A percentile compares a stretch with the other conserved stretches of the same genome.
Conservation (phyloP, 2,113 vertebrate species). For the Motacilla tschutschensis region DNA sequence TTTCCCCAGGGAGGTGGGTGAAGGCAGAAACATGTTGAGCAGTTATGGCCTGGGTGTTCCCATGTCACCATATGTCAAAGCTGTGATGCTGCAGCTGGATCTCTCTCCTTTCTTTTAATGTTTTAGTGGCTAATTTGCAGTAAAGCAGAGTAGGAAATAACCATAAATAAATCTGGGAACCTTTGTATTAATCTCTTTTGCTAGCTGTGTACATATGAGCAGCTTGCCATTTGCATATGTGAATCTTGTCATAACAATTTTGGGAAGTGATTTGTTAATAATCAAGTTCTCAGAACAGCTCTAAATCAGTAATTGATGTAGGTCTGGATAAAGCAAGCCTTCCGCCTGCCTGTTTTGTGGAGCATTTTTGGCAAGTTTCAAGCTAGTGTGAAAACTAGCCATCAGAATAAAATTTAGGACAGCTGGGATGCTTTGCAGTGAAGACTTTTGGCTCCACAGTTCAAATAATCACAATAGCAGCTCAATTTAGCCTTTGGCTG, state of each 20-base stretch:
- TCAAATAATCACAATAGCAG: constrained; percentile 82
- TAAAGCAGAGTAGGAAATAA: constrained; percentile 58
- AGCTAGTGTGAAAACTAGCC: constrained; percentile 78
- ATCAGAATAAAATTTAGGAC: constrained; percentile 83
- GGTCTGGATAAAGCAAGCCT: constrained; percentile 66
- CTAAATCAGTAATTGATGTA: constrained; percentile 76
- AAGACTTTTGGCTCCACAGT: constrained; percentile 80
- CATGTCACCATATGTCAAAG: neutral
- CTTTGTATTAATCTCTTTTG: constrained; percentile 65
- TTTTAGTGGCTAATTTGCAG: constrained; percentile 46
- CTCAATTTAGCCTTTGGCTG: constrained; percentile 83
- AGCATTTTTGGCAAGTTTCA: constrained; percentile 70
- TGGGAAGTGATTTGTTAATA: constrained; percentile 79
- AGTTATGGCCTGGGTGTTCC: neutral
- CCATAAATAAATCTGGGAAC: constrained; percentile 58
- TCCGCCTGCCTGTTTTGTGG: constrained; percentile 69
- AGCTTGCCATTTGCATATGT: constrained; percentile 73
- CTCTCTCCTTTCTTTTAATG: neutral
- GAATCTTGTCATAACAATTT: constrained; percentile 73
- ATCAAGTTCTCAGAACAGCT: constrained; percentile 75
- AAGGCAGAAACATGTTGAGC: neutral
- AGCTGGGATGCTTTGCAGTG: constrained; percentile 80
- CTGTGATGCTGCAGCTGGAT: constrained; percentile 10
- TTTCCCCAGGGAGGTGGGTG: neutral
- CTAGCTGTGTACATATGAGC: constrained; percentile 61